phyloP scores from a whole-genome alignment of 2,797 vertebrate genomes.

The Lacerta bilineata region DNA sequence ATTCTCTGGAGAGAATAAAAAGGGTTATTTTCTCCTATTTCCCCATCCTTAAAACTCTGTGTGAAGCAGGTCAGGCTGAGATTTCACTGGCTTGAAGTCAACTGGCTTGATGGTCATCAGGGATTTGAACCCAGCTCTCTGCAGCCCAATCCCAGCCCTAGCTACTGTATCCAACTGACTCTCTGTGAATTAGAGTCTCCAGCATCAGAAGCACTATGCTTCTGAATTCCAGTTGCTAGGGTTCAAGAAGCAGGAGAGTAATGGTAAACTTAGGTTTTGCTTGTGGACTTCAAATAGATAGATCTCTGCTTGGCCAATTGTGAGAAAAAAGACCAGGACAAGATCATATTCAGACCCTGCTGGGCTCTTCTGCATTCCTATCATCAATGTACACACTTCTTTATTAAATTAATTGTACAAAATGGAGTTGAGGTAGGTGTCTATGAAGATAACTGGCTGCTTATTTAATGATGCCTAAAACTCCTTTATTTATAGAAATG shows the following conservation, averaged over 20 bases:
- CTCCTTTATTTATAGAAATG: background rate
- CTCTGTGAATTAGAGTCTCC: background rate
- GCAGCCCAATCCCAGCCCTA: background rate
- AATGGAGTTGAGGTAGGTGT: conserved; percentile 8
- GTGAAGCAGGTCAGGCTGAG: background rate
- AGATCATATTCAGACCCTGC: too few species aligned
- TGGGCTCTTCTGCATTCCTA: too few species aligned
- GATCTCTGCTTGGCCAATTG: too few species aligned
- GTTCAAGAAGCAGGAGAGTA: too few species aligned
- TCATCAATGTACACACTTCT: background rate
- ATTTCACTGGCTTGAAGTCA: background rate
- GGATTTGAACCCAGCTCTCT: background rate
- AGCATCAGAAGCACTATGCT: too few species aligned
- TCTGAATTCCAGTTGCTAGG: too few species aligned
- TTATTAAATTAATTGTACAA: conserved; percentile 1
- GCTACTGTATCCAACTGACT: background rate
- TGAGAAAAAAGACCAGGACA: too few species aligned
- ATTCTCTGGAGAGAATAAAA: background rate
- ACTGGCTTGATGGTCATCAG: background rate
- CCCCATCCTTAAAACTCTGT: background rate
- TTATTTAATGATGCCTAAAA: background rate
- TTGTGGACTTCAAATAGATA: too few species aligned
- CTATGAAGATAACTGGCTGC: accelerated
- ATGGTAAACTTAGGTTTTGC: too few species aligned
- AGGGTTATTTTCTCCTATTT: background rate